Evolutionary conservation across 23 tunicate species (phyloP).

Genomic region (Halocynthia aurantium): DNA sequence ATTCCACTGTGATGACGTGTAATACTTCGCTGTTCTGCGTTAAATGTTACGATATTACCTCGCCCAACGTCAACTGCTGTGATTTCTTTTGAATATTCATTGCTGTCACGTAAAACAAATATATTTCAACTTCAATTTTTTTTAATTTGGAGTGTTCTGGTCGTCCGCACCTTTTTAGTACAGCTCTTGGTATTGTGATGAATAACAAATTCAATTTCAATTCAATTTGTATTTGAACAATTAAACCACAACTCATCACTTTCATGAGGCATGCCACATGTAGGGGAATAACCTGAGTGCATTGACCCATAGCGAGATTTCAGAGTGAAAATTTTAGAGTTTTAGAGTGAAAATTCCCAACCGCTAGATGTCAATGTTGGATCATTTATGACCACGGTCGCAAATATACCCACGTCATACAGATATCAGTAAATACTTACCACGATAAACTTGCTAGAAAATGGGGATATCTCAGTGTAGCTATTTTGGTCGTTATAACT

Average conservation of each 20-base stretch:
- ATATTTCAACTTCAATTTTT: not conserved
- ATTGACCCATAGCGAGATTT: too few relatives aligned
- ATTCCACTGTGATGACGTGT: conserved; percentile 49
- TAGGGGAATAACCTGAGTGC: too few relatives aligned
- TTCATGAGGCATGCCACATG: too few relatives aligned
- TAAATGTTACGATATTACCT: conserved; percentile 45
- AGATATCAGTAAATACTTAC: not conserved
- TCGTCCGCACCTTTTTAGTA: not conserved
- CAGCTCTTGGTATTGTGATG: not conserved
- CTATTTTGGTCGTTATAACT: conserved; percentile 19
- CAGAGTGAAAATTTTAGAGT: too few relatives aligned
- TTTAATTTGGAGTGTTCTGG: not conserved
- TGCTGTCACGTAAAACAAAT: conserved; percentile 19
- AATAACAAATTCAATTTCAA: too few relatives aligned
- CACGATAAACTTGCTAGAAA: conserved; percentile 20
- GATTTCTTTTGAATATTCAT: conserved; percentile 39
- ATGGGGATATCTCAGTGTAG: conserved; percentile 36
- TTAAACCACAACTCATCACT: too few relatives aligned
- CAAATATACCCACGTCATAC: not conserved
- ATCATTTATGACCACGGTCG: not conserved
- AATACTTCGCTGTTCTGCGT: conserved; percentile 1
- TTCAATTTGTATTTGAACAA: too few relatives aligned
- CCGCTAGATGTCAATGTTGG: too few relatives aligned
- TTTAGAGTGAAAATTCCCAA: too few relatives aligned
- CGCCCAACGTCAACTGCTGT: conserved; percentile 58